These are phyloP conservation scores for Chlorospingus semifuscus DNA, from an alignment of 2,797 vertebrate species.

Conservation along the genomic window DNA sequence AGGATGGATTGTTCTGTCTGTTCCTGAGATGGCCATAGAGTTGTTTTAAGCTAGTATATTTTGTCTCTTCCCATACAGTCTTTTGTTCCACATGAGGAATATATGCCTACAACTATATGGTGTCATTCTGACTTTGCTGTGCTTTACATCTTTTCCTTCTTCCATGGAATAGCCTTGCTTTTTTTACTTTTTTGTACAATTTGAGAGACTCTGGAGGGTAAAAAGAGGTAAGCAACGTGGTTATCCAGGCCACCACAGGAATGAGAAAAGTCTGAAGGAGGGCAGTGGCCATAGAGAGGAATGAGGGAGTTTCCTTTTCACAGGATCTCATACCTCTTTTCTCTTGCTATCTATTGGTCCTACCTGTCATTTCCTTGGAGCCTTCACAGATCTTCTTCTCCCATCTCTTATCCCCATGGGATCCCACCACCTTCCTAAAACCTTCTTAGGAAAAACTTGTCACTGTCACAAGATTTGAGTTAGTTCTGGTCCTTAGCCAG, in stretches of 20 bases:
- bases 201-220: background rate
- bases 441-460: background rate
- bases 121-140: background rate
- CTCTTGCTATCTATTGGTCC: background rate
- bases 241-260: background rate
- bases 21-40: background rate
- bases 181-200: background rate
- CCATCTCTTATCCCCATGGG: fast-evolving
- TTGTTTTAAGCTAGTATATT: background rate
- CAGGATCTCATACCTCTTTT: background rate
- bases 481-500: background rate
- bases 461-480: background rate
- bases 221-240: background rate
- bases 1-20: background rate
- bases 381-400: background rate
- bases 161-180: background rate
- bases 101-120: background rate
- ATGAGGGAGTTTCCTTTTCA: background rate
- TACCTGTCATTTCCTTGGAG: background rate
- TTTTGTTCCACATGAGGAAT: background rate
- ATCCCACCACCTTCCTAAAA: background rate
- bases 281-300: background rate
- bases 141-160: background rate
- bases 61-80: background rate
- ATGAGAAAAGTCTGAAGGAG: background rate